Percentiles rank a stretch among this genome's conserved stretches.
Evolutionary conservation across 2,797 vertebrate species (phyloP).

Genomic region (Macroramphosus scolopax): DNA sequence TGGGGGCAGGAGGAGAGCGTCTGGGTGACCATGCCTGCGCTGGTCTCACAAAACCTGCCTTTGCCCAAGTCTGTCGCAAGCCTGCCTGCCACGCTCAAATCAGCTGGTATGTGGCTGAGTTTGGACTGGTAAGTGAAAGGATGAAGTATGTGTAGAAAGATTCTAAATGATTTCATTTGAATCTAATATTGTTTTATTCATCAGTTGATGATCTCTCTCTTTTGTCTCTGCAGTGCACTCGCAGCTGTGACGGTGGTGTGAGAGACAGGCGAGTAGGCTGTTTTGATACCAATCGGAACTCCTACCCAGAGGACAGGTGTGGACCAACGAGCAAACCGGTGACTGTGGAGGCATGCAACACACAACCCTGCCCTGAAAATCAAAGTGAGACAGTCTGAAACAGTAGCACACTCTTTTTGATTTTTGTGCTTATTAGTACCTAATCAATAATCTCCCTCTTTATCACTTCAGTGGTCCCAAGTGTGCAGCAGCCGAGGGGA

Average conservation of each 20-base stretch:
- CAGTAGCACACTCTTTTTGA: not conserved
- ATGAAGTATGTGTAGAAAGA: no score
- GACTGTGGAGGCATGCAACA: slow-evolving; percentile 83
- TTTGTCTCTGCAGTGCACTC: slow-evolving; percentile 81
- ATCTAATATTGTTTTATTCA: not conserved
- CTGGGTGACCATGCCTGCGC: slow-evolving; percentile 75
- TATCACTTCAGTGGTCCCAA: slow-evolving; percentile 82
- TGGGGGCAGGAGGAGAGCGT: slow-evolving; percentile 66
- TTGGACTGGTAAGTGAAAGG: slow-evolving; percentile 77
- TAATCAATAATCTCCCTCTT: not conserved
- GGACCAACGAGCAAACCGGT: slow-evolving; percentile 71
- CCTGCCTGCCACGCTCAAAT: slow-evolving; percentile 77
- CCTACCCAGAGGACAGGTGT: slow-evolving; percentile 77
- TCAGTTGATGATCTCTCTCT: not conserved
- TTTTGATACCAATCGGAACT: slow-evolving; percentile 73
- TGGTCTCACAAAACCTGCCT: slow-evolving; percentile 65
- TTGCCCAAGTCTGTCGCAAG: slow-evolving; percentile 78
- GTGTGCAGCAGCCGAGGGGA: slow-evolving; percentile 76
- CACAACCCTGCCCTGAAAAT: slow-evolving; percentile 79
- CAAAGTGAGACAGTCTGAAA: slow-evolving; percentile 76
- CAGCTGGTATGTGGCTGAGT: slow-evolving; percentile 83
- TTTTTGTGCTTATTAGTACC: slow-evolving; percentile 1
- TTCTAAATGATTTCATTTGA: not conserved
- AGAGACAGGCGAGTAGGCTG: slow-evolving; percentile 87
- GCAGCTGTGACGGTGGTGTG: slow-evolving; percentile 83